These are phyloP conservation scores for Tenthredo distinguenda DNA, from an alignment of 2,888 invertebrate genomes.

Conservation along the genomic window DNA sequence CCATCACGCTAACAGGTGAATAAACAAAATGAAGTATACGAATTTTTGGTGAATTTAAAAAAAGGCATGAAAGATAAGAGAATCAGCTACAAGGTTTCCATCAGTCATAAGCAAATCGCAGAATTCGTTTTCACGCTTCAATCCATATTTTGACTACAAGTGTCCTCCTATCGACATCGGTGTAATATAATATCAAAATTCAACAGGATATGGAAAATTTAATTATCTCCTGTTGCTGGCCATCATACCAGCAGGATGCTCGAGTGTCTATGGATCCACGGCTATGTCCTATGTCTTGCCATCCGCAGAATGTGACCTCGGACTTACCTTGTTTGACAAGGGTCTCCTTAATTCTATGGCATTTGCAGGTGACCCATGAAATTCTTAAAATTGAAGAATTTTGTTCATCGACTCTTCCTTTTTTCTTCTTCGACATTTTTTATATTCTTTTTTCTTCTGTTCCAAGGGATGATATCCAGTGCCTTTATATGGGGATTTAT, in stretches of 20 bases:
- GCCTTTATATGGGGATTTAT: slow-evolving; percentile 79
- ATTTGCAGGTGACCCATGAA: slow-evolving; percentile 79
- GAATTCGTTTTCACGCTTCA: slow-evolving; percentile 37
- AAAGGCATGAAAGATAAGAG: neutral
- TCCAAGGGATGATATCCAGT: slow-evolving; percentile 79
- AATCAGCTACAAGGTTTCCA: neutral
- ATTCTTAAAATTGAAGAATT: neutral
- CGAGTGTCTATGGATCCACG: slow-evolving; percentile 80
- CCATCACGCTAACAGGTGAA: slow-evolving; percentile 69
- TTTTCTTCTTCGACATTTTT: neutral
- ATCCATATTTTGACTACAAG: too few species aligned
- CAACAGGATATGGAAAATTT: slow-evolving; percentile 79
- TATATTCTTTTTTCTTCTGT: neutral
- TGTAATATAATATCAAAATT: neutral
- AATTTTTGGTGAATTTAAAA: slow-evolving; percentile 64
- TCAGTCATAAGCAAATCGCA: slow-evolving; percentile 77
- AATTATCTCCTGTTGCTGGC: slow-evolving; percentile 79
- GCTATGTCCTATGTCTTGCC: slow-evolving; percentile 81
- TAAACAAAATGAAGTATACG: slow-evolving; percentile 57
- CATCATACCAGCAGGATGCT: slow-evolving; percentile 79
- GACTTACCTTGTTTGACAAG: slow-evolving; percentile 79
- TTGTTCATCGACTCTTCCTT: neutral
- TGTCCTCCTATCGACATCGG: too few species aligned
- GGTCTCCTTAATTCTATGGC: slow-evolving; percentile 81
- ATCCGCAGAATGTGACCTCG: slow-evolving; percentile 80